A percentile compares a stretch with the other conserved stretches of the same genome.
Evolutionary conservation across 2,888 invertebrate genomes (phyloP).

Genomic region (Cephus nigrinus): DNA sequence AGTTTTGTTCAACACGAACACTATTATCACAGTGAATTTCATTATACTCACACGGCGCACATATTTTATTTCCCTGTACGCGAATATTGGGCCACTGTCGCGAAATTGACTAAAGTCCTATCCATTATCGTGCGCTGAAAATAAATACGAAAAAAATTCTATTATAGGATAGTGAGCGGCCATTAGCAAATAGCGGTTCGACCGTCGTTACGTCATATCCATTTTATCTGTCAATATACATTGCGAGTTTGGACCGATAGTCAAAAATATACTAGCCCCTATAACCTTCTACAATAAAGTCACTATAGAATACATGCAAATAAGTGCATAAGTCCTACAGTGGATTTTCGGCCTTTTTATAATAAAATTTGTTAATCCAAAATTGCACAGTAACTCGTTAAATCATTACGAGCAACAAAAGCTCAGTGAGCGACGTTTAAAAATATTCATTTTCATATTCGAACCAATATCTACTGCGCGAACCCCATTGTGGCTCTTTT

Average conservation of each 20-base stretch:
- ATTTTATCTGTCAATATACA: not conserved
- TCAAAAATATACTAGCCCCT: not conserved
- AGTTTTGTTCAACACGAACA: slow-evolving; percentile 45
- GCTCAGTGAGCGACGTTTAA: not conserved
- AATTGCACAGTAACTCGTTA: too few relatives aligned
- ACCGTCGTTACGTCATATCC: not conserved
- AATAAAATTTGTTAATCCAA: too few relatives aligned
- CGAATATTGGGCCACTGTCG: not conserved
- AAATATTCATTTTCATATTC: not conserved
- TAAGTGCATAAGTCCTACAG: not conserved
- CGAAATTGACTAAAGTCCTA: not conserved
- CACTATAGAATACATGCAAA: not conserved
- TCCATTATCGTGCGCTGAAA: not conserved
- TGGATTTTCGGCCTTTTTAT: not conserved
- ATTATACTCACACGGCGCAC: not conserved
- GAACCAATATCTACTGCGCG: not conserved
- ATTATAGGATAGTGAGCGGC: not conserved
- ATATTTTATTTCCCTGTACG: not conserved
- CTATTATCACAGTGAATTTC: not conserved
- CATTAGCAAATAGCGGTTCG: not conserved
- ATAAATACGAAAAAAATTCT: not conserved
- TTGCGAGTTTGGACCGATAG: not conserved
- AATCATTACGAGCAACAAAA: too few relatives aligned
- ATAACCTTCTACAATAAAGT: not conserved
- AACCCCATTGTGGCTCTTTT: not conserved